Percentiles rank a stretch among this genome's conserved stretches.
Evolutionary conservation across 2,113 vertebrate species (phyloP).

Genomic region (Origma solitaria): DNA sequence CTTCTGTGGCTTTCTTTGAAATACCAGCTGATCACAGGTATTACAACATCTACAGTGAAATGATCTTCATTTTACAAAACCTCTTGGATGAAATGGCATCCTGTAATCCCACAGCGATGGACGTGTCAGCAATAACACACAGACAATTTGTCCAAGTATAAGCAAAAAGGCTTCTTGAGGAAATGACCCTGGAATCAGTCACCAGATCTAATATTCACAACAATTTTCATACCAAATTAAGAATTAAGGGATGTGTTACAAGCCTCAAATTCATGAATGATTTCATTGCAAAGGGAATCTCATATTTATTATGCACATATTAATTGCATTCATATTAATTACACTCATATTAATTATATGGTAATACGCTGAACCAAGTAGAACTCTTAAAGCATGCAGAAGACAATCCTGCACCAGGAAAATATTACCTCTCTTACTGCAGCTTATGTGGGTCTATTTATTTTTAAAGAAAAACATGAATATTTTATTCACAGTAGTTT

Average conservation of each 20-base stretch:
- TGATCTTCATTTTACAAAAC: not conserved
- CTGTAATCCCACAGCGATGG: not conserved
- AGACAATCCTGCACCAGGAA: not conserved
- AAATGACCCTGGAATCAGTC: not conserved
- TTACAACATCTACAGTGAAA: not conserved
- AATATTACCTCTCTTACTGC: not conserved
- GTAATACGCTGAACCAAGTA: not conserved
- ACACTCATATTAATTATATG: not conserved
- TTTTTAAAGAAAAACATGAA: constrained; percentile 66
- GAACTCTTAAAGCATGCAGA: not conserved
- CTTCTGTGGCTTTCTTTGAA: not conserved
- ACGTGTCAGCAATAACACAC: not conserved
- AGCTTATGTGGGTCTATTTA: constrained; percentile 42
- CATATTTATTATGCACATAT: not conserved
- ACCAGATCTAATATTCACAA: not conserved
- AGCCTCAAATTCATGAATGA: not conserved
- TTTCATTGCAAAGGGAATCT: not conserved
- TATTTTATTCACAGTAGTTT: constrained; percentile 57
- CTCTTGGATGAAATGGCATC: not conserved
- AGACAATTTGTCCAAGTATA: not conserved
- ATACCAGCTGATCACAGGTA: not conserved
- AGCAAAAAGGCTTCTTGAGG: not conserved
- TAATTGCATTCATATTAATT: constrained; percentile 32
- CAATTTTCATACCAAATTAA: not conserved
- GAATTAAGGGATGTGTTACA: not conserved